Conservation (phyloP, 2,888 invertebrate genomes). For the Torymus texanus region DNA sequence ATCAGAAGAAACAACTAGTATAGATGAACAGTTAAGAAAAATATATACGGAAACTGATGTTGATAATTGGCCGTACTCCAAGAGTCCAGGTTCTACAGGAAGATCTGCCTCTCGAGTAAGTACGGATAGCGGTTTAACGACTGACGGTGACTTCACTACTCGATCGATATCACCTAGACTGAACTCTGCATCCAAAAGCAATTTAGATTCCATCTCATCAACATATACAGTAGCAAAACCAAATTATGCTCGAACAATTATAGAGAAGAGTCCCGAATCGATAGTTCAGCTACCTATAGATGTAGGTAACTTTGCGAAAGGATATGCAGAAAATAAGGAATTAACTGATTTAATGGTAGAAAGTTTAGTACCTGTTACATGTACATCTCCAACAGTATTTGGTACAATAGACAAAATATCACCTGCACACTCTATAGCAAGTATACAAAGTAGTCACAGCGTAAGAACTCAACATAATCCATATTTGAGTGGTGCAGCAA, state of each 20-base stretch:
- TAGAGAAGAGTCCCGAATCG: conserved; percentile 74
- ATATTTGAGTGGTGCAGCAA: conserved; percentile 77
- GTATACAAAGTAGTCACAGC: conserved; percentile 65
- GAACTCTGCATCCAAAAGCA: conserved; percentile 69
- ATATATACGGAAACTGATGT: conserved; percentile 80
- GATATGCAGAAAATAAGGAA: conserved; percentile 76
- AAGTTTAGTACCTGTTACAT: conserved; percentile 76
- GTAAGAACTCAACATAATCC: conserved; percentile 81
- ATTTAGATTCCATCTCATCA: conserved; percentile 69
- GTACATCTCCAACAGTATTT: conserved; percentile 77
- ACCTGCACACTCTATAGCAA: conserved; percentile 78
- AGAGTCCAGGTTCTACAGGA: conserved; percentile 78
- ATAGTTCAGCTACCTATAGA: conserved; percentile 77
- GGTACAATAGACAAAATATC: conserved; percentile 79
- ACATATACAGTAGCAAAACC: conserved; percentile 75
- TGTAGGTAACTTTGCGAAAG: conserved; percentile 78
- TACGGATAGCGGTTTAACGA: conserved; percentile 79
- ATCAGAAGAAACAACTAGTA: conserved; percentile 81
- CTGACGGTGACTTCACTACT: conserved; percentile 79
- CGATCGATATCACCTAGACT: conserved; percentile 72
- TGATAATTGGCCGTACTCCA: conserved; percentile 83
- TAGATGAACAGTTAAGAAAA: conserved; percentile 83
- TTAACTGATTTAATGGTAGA: conserved; percentile 76
- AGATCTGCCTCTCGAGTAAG: conserved; percentile 72
- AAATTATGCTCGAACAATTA: conserved; percentile 82